phyloP scores from a whole-genome alignment of 2,113 vertebrate genomes.

The Malurus melanocephalus region DNA sequence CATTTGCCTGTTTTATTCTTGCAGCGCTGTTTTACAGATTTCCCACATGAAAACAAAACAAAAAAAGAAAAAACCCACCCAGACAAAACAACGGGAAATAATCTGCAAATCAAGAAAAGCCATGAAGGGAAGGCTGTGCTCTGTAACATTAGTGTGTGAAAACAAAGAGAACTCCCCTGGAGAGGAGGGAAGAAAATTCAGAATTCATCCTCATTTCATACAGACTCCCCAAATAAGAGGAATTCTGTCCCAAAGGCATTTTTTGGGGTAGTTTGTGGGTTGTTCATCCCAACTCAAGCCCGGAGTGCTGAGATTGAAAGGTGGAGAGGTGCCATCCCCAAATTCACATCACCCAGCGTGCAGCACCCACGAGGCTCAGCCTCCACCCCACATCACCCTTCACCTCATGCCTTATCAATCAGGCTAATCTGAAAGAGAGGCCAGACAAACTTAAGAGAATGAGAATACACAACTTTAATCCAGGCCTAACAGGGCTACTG shows the following conservation, averaged over 20 bases:
- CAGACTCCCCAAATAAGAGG: not conserved
- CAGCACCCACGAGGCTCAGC: not conserved
- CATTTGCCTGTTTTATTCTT: not conserved
- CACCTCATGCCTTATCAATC: not conserved
- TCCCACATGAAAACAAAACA: not conserved
- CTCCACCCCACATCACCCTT: not conserved
- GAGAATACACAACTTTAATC: too few species aligned
- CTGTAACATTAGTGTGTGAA: not conserved
- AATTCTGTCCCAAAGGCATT: not conserved
- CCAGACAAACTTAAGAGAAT: too few species aligned
- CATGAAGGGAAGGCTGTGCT: not conserved
- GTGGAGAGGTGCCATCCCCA: not conserved
- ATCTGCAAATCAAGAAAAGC: not conserved
- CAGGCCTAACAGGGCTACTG: too few species aligned
- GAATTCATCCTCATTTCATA: not conserved
- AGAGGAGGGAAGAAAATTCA: not conserved
- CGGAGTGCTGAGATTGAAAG: not conserved
- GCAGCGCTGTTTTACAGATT: not conserved
- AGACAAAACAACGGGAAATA: not conserved
- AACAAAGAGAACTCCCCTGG: fast-evolving
- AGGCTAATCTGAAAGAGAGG: too few species aligned
- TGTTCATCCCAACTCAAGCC: not conserved
- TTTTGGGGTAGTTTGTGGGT: not conserved
- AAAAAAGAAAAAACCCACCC: not conserved
- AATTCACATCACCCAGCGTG: not conserved